Evolutionary conservation across 92 coral and sea anemone species (phyloP), one percentile per base, ranked within the genome.

Genomic region (Pocillopora grandis): DNA sequence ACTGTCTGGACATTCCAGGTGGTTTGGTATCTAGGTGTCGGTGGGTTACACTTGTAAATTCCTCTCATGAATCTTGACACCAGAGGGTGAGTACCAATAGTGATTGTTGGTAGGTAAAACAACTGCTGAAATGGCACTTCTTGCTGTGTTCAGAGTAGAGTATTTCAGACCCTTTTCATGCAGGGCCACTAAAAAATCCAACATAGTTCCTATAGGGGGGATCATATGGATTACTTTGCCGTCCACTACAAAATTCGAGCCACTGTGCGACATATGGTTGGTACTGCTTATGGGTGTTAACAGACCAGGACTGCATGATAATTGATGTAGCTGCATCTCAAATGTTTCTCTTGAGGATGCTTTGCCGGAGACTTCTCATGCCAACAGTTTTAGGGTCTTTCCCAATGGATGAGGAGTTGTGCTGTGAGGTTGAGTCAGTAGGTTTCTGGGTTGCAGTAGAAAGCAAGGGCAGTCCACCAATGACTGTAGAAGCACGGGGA

Each of bases 251-350:
- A 21, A 21, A 21, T 21, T 21, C 0, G 21, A 21, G 21, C 21
- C 21, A 21, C 21, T 21, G 62, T 55, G 66, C 11, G 80, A 82
- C 13, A 61, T 72, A 82, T 67, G 88, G 84, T 77, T 83, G 66
- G 62, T 88, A 88, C 66, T 88, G 91, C 71, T 87, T 87, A 36
- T 71, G 88, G 71, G 91, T 77, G 74, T 42, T 62, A 52, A 10
- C 68, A 10, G 91, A 69, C 84, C 91, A 88, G 19, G 91, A 88
- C 78, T 88, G 88, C 74, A 88, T 62, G 81, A 83, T 88, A 60
- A 88, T 67, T 33, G 69, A 33, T 3, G 88, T 69, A 77, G 71
- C 88, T 59, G 58, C 55, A 9, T 69, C 68, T 83, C 76, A 88
- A 77, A 83, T 83, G 77, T 58, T 66, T 77, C 84, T 77, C 84